Conservation (phyloP, 2,797 vertebrate species). For the Gallinago stenura region DNA sequence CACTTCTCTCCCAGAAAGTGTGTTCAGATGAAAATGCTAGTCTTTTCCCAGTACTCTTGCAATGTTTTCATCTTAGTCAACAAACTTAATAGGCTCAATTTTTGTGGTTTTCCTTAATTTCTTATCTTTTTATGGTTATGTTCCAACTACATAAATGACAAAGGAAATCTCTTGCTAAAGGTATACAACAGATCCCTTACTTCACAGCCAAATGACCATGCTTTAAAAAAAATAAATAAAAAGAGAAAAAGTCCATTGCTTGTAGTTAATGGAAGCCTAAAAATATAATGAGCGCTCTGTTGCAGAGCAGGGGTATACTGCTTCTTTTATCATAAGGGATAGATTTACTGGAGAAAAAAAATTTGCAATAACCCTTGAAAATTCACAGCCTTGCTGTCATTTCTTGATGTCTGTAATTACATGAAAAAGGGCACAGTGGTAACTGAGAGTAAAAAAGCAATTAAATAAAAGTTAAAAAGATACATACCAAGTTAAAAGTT, state of each 20-base stretch:
- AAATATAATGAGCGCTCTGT: constrained; percentile 61
- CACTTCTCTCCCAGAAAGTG: accelerated
- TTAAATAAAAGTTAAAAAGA: constrained; percentile 2
- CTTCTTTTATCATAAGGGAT: constrained; percentile 46
- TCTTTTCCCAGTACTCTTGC: background rate
- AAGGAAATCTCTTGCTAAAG: constrained; percentile 9
- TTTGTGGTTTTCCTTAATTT: background rate
- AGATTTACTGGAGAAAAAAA: constrained; percentile 42
- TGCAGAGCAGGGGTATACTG: constrained; percentile 50
- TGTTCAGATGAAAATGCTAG: background rate
- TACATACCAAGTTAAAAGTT: background rate
- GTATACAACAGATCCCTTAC: background rate
- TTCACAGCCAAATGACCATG: constrained; percentile 52
- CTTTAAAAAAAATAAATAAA: background rate
- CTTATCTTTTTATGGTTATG: accelerated
- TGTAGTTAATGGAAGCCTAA: constrained; percentile 60
- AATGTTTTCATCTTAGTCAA: background rate
- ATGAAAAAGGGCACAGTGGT: background rate
- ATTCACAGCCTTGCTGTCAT: constrained; percentile 46
- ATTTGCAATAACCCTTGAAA: constrained; percentile 1
- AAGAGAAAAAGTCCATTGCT: constrained; percentile 26
- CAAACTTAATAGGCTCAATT: background rate
- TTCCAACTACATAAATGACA: background rate
- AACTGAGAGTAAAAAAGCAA: constrained; percentile 27
- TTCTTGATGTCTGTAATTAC: constrained; percentile 7